Evolutionary conservation across 2,113 vertebrate genomes (phyloP), one percentile per base, ranked within the genome.

Genomic region (Notiomystis cincta): DNA sequence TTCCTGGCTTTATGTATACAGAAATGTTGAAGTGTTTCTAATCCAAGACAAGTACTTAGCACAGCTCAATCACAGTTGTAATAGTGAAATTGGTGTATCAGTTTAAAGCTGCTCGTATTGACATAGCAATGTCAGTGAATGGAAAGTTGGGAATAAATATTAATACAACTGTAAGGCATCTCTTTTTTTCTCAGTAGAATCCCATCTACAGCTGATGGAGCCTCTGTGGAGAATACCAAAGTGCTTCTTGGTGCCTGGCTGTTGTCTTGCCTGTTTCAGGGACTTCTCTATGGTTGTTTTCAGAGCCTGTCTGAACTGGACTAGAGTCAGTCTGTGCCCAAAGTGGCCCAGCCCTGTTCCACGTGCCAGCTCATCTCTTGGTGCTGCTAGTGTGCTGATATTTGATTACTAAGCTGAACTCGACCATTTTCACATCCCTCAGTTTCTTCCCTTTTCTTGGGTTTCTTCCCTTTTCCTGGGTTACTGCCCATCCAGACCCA

Each of bases 41-140:
- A 72, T 85, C 79, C 40, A n/a, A n/a, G 70, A 60, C 48, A 4
- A 51, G 48, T 71, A 51, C 56, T 91, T 89, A 90, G 65, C 35
- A 51, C 56, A 71, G 72, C 87, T 90, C 64, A 58, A 1, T 83
- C n/a, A n/a, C n/a, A 18, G 15, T 30, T 72, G 42, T 53, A 89
- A 42, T 48, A 50, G 80, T 73, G 73, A 84, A 47, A 82, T 15
- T 35, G 48, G 31, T 67, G 6, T 71, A 60, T 75, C 54, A 6
- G 28, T 81, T 91, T 84, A 92, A 87, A 95, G 47, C 56, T 79
- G 37, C 54, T 67, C 12, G 1, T 94, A 64, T 87, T 92, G 87
- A 82, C 78, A 50, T 17, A 95, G 73, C 40, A 47, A 51, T 47
- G 58, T 62, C 15, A 5, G 38, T 75, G 80, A 80, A 58, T 53